Conservation (phyloP, 2,888 invertebrate species). For the Phytoseiulus persimilis region DNA sequence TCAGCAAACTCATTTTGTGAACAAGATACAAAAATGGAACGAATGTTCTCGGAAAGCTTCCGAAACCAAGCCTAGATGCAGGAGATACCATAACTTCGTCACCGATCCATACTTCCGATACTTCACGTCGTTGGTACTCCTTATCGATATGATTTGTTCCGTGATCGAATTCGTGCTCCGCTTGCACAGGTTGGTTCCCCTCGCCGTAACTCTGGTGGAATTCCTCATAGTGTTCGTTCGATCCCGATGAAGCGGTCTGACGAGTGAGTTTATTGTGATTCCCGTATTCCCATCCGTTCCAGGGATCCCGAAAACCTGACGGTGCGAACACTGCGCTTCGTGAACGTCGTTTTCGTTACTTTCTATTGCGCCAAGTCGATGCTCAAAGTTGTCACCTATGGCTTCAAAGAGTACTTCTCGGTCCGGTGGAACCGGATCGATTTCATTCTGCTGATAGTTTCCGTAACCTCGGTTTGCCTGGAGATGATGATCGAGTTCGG, state of each 20-base stretch:
- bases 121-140: conserved; percentile 45
- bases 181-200: not conserved
- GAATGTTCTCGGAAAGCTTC: conserved; percentile 11
- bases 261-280: not conserved
- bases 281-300: not conserved
- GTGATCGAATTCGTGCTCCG: conserved; percentile 30
- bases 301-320: conserved; percentile 26
- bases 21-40: conserved; percentile 26
- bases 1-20: conserved; percentile 36
- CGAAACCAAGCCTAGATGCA: conserved; percentile 44
- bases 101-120: conserved; percentile 52
- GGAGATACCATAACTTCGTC: conserved; percentile 48
- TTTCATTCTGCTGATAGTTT: conserved; percentile 55
- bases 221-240: too few relatives aligned
- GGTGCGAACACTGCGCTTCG: conserved; percentile 17
- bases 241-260: too few relatives aligned
- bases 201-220: too few relatives aligned
- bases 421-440: conserved; percentile 59
- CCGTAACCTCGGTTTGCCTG: conserved; percentile 52
- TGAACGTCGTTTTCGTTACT: conserved; percentile 18
- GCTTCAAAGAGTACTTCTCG: conserved; percentile 52
- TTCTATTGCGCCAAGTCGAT: conserved; percentile 23
- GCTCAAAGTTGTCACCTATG: conserved; percentile 44
- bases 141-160: conserved; percentile 45
- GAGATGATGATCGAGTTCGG: conserved; percentile 45